Percentiles rank a stretch among this genome's conserved stretches.
Conservation (phyloP, 2,888 invertebrate species). For the Dryadula phaetusa region DNA sequence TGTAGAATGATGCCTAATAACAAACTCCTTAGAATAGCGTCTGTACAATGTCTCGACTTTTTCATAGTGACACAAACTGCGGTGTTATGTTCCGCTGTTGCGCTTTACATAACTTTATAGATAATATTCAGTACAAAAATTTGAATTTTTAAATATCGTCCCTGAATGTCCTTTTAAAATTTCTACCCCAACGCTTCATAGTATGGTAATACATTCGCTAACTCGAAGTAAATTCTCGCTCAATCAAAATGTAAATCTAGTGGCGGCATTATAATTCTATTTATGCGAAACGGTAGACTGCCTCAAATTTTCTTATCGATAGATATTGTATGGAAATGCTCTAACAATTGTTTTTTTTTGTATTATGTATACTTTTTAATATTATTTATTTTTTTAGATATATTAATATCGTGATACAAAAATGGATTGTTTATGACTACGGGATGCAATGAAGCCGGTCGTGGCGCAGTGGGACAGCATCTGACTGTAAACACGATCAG, state of each 20-base stretch:
- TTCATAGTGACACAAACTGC: no score
- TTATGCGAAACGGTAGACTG: constrained; percentile 48
- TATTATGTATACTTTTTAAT: neutral
- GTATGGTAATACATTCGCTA: constrained; percentile 32
- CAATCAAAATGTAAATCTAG: constrained; percentile 69
- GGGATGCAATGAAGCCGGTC: no score
- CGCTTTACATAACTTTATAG: no score
- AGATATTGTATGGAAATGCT: constrained; percentile 33
- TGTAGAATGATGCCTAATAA: no score
- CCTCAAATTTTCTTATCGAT: constrained; percentile 36
- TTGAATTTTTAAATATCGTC: neutral
- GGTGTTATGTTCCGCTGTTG: no score
- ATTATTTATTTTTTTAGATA: neutral
- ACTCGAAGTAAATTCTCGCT: constrained; percentile 44
- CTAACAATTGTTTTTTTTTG: neutral
- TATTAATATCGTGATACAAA: neutral
- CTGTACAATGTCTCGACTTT: no score
- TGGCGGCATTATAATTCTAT: constrained; percentile 57
- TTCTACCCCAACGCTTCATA: neutral
- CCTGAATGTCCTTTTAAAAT: neutral
- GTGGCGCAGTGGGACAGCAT: no score
- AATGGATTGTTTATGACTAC: no score
- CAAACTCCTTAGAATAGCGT: no score
- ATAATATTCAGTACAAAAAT: no score
- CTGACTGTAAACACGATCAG: no score